These are phyloP conservation scores for Mormyrops attenuatus DNA, from an alignment of 2,797 vertebrate genomes.

Conservation along the genomic window DNA sequence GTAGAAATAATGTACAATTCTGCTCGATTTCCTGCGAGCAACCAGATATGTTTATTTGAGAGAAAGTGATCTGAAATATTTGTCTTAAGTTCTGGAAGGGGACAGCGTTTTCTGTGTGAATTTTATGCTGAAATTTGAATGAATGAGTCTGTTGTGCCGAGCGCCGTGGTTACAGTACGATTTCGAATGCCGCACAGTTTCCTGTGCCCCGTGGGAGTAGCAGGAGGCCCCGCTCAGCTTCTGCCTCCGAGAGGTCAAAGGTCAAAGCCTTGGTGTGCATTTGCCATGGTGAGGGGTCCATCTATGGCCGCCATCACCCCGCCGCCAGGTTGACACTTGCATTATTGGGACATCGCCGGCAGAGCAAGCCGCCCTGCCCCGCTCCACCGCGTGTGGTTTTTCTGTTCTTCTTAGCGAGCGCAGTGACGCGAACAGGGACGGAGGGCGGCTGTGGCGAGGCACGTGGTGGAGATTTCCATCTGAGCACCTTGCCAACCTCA, in stretches of 20 bases:
- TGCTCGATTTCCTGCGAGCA: background rate
- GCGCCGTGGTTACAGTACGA: background rate
- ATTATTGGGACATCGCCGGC: background rate
- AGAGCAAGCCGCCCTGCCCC: background rate
- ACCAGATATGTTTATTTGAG: background rate
- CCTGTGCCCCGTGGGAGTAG: background rate
- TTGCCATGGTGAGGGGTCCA: background rate
- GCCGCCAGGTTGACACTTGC: background rate
- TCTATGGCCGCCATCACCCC: background rate
- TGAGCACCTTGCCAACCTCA: conserved; percentile 26
- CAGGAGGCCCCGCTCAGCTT: background rate
- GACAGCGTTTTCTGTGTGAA: background rate
- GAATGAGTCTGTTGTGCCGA: background rate
- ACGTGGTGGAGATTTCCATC: conserved; percentile 42
- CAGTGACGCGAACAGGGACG: background rate
- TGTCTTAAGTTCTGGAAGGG: too few species aligned
- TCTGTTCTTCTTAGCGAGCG: background rate
- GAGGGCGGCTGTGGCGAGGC: conserved; percentile 39
- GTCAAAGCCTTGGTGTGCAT: background rate
- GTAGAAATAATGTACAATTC: background rate
- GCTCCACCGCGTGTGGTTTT: conserved; percentile 24
- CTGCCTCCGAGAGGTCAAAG: background rate
- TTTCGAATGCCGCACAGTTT: background rate
- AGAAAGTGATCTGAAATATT: background rate
- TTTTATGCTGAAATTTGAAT: background rate